phyloP scores from a whole-genome alignment of 2,797 vertebrate species.

The Sebastes steindachneri region DNA sequence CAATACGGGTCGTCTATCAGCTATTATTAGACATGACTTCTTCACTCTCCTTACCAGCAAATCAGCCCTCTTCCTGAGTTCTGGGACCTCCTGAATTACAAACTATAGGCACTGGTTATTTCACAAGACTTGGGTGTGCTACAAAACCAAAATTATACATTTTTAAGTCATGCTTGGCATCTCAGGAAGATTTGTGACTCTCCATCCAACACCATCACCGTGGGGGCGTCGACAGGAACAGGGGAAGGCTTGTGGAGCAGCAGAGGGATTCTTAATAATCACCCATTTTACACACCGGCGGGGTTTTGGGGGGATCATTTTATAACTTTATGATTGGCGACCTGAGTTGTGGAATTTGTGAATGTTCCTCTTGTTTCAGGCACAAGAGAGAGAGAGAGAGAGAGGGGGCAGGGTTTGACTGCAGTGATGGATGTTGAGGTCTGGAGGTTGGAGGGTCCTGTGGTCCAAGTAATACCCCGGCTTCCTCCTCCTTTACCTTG shows the following conservation, averaged over 20 bases:
- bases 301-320: conserved; percentile 36
- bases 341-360: conserved; percentile 11
- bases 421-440: conserved; percentile 41
- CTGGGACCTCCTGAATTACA: not conserved
- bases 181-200: conserved; percentile 31
- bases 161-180: conserved; percentile 13
- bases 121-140: conserved; percentile 5
- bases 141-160: conserved; percentile 19
- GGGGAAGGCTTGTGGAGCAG: conserved; percentile 18
- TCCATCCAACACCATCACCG: not conserved
- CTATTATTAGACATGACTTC: not conserved
- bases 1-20: not conserved
- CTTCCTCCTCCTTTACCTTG: conserved; percentile 17
- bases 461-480: conserved; percentile 7
- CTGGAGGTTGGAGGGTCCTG: conserved; percentile 16
- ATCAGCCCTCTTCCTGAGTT: not conserved
- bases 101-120: not conserved
- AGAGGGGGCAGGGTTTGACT: not conserved
- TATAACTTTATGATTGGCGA: conserved; percentile 38
- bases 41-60: not conserved
- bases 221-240: conserved; percentile 12
- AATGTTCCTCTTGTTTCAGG: conserved; percentile 49
- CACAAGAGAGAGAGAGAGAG: not conserved
- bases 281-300: conserved; percentile 20
- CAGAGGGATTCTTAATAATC: conserved; percentile 29